Evolutionary conservation across 2,888 invertebrate species (phyloP).

Genomic region (Oscheius myriophilus): DNA sequence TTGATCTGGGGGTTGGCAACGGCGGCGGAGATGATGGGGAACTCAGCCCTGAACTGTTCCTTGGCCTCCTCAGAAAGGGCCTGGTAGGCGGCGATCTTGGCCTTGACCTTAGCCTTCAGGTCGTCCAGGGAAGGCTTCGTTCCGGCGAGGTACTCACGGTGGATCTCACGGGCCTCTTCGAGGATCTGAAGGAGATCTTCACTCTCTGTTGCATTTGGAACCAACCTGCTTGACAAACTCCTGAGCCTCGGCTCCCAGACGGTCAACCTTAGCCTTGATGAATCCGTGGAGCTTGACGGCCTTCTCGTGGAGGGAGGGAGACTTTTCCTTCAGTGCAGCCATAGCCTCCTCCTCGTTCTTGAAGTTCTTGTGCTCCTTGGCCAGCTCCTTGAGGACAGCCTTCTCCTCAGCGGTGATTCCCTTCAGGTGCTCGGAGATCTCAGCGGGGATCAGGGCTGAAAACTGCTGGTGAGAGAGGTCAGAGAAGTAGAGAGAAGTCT

Average conservation of each 20-base stretch:
- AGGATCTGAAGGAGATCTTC: slow-evolving; percentile 38
- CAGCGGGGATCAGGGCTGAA: slow-evolving; percentile 62
- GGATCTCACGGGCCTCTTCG: slow-evolving; percentile 59
- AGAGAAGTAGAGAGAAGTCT: too few species aligned
- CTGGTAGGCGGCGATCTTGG: slow-evolving; percentile 54
- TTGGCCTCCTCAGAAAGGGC: slow-evolving; percentile 61
- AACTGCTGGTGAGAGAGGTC: background rate
- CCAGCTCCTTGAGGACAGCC: slow-evolving; percentile 63
- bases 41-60: slow-evolving; percentile 52
- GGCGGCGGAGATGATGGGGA: slow-evolving; percentile 66
- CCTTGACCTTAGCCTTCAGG: slow-evolving; percentile 50
- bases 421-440: slow-evolving; percentile 65
- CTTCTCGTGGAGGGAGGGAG: slow-evolving; percentile 63
- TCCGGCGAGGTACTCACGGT: slow-evolving; percentile 57
- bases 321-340: slow-evolving; percentile 64
- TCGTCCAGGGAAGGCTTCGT: slow-evolving; percentile 62
- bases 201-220: background rate
- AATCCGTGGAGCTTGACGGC: slow-evolving; percentile 54
- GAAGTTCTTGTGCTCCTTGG: slow-evolving; percentile 53
- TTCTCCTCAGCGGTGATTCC: slow-evolving; percentile 65
- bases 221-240: slow-evolving; percentile 58
- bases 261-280: slow-evolving; percentile 57
- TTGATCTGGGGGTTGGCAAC: slow-evolving; percentile 22
- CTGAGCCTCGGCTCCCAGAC: slow-evolving; percentile 62
- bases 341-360: slow-evolving; percentile 53